phyloP scores from a whole-genome alignment of 2,797 vertebrate species.

The Scomberomorus guttatus region DNA sequence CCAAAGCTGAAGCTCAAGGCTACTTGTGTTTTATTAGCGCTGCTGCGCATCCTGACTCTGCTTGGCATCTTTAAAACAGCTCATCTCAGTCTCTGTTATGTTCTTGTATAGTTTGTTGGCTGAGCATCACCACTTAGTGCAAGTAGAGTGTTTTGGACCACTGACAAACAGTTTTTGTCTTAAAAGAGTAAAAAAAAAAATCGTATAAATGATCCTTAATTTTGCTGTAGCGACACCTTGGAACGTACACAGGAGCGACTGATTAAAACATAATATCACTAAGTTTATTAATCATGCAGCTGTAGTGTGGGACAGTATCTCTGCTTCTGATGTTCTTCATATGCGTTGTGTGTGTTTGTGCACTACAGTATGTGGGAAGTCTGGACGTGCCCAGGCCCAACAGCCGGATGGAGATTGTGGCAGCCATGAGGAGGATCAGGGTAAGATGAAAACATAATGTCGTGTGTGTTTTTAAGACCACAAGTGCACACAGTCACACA shows the following conservation, averaged over 20 bases:
- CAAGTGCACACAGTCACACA: neutral
- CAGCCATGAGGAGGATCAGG: slow-evolving; percentile 94
- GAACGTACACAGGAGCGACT: too few relatives aligned
- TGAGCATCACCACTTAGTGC: neutral
- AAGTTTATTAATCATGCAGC: slow-evolving; percentile 11
- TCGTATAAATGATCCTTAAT: neutral
- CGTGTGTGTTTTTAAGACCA: neutral
- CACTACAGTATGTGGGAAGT: slow-evolving; percentile 92
- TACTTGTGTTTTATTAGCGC: neutral
- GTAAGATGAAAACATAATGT: slow-evolving; percentile 79
- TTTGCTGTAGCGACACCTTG: neutral
- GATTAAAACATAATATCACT: neutral
- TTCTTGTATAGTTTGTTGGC: neutral
- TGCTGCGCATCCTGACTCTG: neutral
- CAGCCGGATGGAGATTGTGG: slow-evolving; percentile 95
- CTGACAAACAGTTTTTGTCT: neutral
- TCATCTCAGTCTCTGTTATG: neutral
- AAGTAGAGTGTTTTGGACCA: neutral
- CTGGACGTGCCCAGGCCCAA: slow-evolving; percentile 93
- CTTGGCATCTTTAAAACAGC: neutral
- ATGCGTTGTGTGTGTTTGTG: slow-evolving; percentile 48
- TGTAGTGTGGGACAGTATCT: neutral
- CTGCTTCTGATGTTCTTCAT: neutral
- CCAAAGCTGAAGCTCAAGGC: slow-evolving; percentile 45
- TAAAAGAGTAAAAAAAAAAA: slow-evolving; percentile 2